phyloP scores from a whole-genome alignment of 2,888 invertebrate species.

The Megamerina dolium region DNA sequence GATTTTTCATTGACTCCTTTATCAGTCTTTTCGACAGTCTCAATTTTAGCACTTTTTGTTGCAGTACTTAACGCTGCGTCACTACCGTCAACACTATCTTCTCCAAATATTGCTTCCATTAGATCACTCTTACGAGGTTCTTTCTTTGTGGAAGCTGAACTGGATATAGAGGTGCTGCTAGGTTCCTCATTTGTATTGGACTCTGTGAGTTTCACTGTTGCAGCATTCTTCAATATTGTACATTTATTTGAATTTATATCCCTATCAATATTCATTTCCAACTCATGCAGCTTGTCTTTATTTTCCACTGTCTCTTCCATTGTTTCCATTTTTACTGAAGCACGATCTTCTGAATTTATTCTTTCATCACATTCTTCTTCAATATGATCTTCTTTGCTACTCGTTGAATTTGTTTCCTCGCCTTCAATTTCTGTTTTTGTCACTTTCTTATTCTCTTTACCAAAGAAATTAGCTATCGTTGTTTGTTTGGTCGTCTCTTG shows the following conservation, averaged over 20 bases:
- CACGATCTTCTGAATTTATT: constrained; percentile 8
- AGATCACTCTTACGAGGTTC: no score
- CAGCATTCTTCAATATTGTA: background rate
- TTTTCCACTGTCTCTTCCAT: constrained; percentile 13
- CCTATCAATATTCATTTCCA: constrained; percentile 10
- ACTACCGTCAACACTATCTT: no score
- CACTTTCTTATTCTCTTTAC: constrained; percentile 6
- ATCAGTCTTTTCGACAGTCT: no score
- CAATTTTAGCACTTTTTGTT: no score
- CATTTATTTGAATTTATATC: constrained; percentile 10
- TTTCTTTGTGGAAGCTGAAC: no score
- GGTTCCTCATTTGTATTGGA: background rate
- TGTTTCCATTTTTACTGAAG: constrained; percentile 13
- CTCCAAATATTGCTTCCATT: no score
- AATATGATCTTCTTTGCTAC: background rate
- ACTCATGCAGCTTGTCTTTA: constrained; percentile 4
- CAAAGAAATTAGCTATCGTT: constrained; percentile 34
- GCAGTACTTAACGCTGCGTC: no score
- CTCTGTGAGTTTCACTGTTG: background rate
- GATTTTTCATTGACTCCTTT: no score
- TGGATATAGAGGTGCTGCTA: no score
- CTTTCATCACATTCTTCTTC: constrained; percentile 13
- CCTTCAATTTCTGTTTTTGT: constrained; percentile 6
- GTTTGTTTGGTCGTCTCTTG: constrained; percentile 37
- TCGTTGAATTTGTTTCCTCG: constrained; percentile 1